These are phyloP conservation scores for Crotalus helleri DNA, from an alignment of 2,113 vertebrate species.

Conservation along the genomic window DNA sequence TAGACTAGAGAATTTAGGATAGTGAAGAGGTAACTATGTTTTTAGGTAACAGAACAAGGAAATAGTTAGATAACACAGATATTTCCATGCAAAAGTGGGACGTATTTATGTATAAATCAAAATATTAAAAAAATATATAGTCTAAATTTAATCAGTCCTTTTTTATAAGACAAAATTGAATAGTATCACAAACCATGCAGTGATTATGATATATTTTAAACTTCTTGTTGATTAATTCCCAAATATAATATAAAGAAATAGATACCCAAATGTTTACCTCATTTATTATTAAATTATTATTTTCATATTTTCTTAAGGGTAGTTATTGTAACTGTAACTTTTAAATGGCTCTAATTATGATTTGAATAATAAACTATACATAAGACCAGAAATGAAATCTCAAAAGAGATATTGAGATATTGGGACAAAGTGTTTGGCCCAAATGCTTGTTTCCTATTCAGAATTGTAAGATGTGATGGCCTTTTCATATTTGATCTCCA, in stretches of 20 bases:
- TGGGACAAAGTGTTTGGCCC: neutral
- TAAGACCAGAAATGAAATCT: neutral
- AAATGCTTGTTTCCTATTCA: neutral
- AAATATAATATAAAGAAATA: neutral
- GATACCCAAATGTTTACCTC: neutral
- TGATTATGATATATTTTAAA: neutral
- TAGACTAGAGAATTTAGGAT: slow-evolving; percentile 15
- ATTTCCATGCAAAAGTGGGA: neutral
- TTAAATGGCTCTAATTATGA: neutral
- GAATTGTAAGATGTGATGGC: neutral
- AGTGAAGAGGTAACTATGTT: neutral
- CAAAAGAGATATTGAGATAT: neutral
- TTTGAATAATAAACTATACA: neutral
- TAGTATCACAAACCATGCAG: neutral
- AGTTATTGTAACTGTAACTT: neutral
- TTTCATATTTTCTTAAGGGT: neutral
- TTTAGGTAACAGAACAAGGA: neutral
- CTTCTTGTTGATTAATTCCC: neutral
- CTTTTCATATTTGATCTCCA: neutral
- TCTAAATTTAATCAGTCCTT: neutral
- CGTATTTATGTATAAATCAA: neutral
- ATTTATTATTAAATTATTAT: neutral
- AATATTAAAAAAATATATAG: neutral
- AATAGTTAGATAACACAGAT: neutral
- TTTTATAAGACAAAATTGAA: neutral